Conservation (phyloP, 2,888 invertebrate species). For the Myathropa florea region DNA sequence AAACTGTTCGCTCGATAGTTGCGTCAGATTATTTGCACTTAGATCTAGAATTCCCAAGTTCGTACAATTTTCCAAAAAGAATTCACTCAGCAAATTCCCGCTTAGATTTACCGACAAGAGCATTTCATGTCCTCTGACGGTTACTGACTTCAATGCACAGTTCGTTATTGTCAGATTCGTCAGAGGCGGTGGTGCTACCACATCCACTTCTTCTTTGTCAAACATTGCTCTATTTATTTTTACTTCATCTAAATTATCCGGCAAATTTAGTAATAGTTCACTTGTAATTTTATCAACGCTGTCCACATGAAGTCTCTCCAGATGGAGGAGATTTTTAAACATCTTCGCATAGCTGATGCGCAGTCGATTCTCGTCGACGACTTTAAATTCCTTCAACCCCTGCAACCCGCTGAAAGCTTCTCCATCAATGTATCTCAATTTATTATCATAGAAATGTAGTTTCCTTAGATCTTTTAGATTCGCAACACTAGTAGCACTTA, state of each 20-base stretch:
- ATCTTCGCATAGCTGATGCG: constrained; percentile 32
- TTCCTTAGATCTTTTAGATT: constrained; percentile 71
- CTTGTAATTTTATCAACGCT: constrained; percentile 52
- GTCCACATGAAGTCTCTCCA: constrained; percentile 33
- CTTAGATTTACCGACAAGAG: constrained; percentile 75
- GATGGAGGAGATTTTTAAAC: constrained; percentile 35
- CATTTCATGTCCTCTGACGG: constrained; percentile 37
- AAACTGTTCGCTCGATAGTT: constrained; percentile 68
- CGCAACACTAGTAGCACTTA: constrained; percentile 72
- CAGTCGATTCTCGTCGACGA: constrained; percentile 34
- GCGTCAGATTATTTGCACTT: constrained; percentile 75
- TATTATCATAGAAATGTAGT: constrained; percentile 74
- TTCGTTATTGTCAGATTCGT: constrained; percentile 73
- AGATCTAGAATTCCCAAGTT: constrained; percentile 74
- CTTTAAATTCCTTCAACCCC: constrained; percentile 58
- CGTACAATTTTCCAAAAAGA: constrained; percentile 72
- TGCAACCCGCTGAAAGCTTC: constrained; percentile 71
- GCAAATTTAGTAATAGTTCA: constrained; percentile 73
- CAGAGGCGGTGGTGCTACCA: constrained; percentile 72
- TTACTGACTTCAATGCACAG: constrained; percentile 73
- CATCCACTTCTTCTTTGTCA: constrained; percentile 56
- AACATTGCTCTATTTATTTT: constrained; percentile 72
- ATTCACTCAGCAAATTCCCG: constrained; percentile 74
- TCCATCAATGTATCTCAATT: constrained; percentile 73
- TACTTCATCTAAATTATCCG: constrained; percentile 73